phyloP scores from a whole-genome alignment of 2,113 vertebrate genomes.

The Nothoprocta pentlandii region DNA sequence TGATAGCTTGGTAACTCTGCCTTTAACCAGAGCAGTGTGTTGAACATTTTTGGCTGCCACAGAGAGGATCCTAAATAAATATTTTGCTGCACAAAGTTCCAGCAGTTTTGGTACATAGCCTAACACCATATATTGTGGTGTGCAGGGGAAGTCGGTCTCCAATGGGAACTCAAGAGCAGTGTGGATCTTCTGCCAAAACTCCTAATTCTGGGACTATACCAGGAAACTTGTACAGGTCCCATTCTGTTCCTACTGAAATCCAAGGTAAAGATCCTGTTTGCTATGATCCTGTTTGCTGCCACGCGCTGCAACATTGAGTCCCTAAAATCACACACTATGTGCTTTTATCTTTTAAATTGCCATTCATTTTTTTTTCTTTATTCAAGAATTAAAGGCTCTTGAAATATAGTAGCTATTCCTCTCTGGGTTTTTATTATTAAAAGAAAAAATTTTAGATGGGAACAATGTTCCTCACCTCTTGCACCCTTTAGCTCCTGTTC shows the following conservation, averaged over 20 bases:
- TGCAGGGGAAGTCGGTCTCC: slow-evolving; percentile 34
- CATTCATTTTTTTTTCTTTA: not conserved
- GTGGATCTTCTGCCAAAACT: slow-evolving; percentile 29
- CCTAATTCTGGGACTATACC: slow-evolving; percentile 38
- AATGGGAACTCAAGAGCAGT: slow-evolving; percentile 34
- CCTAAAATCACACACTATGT: not conserved
- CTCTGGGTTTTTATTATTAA: not conserved
- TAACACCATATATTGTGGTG: slow-evolving; percentile 59
- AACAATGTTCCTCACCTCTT: not conserved
- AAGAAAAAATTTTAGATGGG: not conserved
- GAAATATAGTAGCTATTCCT: not conserved
- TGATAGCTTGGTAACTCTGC: slow-evolving; percentile 58
- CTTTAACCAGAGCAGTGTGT: slow-evolving; percentile 62
- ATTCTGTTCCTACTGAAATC: not conserved
- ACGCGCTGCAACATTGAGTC: not conserved
- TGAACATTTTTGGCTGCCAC: slow-evolving; percentile 55
- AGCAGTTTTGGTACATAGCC: slow-evolving; percentile 54
- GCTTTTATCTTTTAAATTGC: not conserved
- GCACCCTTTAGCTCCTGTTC: not conserved
- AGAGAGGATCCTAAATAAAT: slow-evolving; percentile 50
- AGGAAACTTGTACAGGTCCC: slow-evolving; percentile 42
- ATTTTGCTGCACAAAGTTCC: slow-evolving; percentile 61
- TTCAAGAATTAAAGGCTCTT: not conserved
- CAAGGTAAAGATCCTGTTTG: slow-evolving; percentile 8
- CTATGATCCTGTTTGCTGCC: not conserved